Conservation (phyloP, 2,797 vertebrate genomes). For the Hipposideros larvatus region DNA sequence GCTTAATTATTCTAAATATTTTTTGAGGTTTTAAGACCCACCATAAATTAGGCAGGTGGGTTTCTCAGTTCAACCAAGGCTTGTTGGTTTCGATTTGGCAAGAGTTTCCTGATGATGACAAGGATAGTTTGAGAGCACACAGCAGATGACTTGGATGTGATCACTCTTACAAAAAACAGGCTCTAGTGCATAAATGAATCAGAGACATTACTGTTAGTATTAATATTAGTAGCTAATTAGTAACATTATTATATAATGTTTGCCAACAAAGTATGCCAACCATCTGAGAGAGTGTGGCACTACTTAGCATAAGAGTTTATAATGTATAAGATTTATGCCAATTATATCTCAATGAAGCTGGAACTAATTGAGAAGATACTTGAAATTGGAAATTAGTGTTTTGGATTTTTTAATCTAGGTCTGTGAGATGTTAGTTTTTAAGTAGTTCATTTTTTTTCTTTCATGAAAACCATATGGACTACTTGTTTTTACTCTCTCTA, state of each 20-base stretch:
- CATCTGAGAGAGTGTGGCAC: not conserved
- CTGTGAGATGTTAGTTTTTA: constrained; percentile 22
- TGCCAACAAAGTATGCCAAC: not conserved
- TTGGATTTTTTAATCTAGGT: not conserved
- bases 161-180: not conserved
- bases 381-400: not conserved
- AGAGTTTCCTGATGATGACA: not conserved
- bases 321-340: not conserved
- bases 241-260: not conserved
- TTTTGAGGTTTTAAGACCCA: not conserved
- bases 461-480: not conserved
- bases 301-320: not conserved
- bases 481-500: not conserved
- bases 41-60: not conserved
- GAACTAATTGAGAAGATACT: not conserved
- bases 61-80: constrained; percentile 4
- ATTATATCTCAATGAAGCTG: not conserved
- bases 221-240: not conserved
- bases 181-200: not conserved
- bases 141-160: not conserved
- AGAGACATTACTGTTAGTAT: not conserved
- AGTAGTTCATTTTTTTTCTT: not conserved
- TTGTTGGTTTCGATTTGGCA: not conserved
- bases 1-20: not conserved
- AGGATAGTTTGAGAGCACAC: not conserved